These are phyloP conservation scores for Trissolcus japonicus DNA, from an alignment of 2,888 invertebrate genomes.

Conservation along the genomic window DNA sequence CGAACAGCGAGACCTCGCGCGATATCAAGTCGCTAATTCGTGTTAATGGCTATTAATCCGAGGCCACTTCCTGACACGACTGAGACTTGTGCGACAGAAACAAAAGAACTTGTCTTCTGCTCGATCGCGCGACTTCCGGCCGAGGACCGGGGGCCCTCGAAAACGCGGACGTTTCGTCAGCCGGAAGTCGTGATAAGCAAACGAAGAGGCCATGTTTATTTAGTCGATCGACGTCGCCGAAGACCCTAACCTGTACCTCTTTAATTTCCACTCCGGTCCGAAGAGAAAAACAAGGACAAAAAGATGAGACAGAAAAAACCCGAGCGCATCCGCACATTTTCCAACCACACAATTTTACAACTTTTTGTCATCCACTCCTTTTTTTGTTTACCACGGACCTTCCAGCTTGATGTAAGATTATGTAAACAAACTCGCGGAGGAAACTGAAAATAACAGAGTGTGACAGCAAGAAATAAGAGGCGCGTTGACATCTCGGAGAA, in stretches of 20 bases:
- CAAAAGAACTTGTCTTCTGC: conserved; percentile 21
- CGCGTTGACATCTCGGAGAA: no score
- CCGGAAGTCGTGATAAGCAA: conserved; percentile 45
- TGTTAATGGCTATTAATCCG: conserved; percentile 19
- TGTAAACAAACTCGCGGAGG: background rate
- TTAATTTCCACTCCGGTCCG: no score
- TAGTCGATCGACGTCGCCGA: conserved; percentile 31
- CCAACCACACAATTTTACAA: no score
- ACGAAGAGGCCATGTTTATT: conserved; percentile 45
- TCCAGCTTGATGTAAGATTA: no score
- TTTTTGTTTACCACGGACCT: no score
- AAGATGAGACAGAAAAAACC: no score
- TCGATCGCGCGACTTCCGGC: conserved; percentile 43
- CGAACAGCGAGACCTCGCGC: background rate
- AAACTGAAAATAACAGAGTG: background rate
- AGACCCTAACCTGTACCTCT: conserved; percentile 36
- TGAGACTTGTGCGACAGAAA: conserved; percentile 2
- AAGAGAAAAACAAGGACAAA: no score
- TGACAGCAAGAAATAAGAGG: no score
- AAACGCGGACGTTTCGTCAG: conserved; percentile 11
- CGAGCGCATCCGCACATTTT: no score
- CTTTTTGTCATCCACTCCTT: no score
- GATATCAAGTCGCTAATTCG: background rate
- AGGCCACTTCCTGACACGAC: conserved; percentile 14
- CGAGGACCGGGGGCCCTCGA: conserved; percentile 11